Evolutionary conservation across 1,140 invertebrate species (phyloP).

Genomic region (Lucilia cuprina): DNA sequence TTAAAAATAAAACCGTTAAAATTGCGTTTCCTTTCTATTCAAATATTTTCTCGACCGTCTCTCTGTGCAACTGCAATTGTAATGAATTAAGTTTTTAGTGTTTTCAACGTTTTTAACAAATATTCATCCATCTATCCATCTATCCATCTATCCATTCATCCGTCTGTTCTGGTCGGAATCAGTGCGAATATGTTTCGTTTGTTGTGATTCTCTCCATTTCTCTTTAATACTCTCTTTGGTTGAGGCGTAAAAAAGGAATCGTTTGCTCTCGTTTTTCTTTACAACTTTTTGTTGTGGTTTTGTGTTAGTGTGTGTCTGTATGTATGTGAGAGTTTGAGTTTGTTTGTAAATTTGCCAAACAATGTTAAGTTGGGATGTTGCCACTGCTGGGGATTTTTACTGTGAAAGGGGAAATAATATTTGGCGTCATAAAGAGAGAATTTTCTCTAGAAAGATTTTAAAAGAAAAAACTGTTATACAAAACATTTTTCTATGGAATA

Average conservation of each 20-base stretch:
- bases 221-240: background rate
- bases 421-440: no score
- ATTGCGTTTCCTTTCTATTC: background rate
- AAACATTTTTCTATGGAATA: no score
- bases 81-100: constrained; percentile 11
- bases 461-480: no score
- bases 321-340: background rate
- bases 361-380: background rate
- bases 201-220: constrained; percentile 20
- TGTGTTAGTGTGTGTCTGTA: background rate
- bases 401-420: no score
- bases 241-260: background rate
- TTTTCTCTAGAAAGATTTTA: no score
- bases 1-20: constrained; percentile 21
- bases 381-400: background rate
- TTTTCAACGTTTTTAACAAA: constrained; percentile 5
- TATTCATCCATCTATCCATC: background rate
- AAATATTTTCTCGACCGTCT: background rate
- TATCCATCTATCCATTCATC: background rate
- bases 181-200: constrained; percentile 22
- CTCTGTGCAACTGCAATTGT: constrained; percentile 31
- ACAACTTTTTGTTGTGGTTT: background rate
- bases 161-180: background rate
- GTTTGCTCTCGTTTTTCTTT: background rate
- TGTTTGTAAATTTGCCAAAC: constrained; percentile 5